phyloP scores from a whole-genome alignment of 2,113 vertebrate species.

The Petrocephalus microphthalmus region DNA sequence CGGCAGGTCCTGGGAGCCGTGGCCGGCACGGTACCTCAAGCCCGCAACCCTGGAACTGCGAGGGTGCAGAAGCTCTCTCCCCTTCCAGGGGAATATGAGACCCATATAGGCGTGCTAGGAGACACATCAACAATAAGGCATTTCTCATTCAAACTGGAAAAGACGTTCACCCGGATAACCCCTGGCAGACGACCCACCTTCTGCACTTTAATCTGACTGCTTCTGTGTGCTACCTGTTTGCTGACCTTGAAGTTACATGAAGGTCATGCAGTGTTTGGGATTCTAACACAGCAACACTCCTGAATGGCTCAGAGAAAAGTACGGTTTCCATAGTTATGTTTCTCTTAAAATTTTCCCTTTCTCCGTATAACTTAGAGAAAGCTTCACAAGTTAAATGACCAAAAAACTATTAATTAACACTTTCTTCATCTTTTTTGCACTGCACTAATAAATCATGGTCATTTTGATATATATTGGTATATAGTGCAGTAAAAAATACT shows the following conservation, averaged over 20 bases:
- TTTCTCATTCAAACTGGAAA: too few relatives aligned
- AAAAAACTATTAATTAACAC: background rate
- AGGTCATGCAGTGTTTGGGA: background rate
- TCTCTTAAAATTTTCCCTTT: background rate
- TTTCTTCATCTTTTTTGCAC: background rate
- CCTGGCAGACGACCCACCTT: background rate
- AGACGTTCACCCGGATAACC: background rate
- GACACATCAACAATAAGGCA: too few relatives aligned
- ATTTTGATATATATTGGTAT: too few relatives aligned
- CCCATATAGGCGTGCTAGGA: too few relatives aligned
- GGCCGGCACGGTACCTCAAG: too few relatives aligned
- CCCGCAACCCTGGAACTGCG: too few relatives aligned
- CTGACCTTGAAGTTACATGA: background rate
- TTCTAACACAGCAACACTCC: background rate
- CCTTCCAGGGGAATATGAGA: too few relatives aligned
- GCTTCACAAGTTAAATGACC: background rate
- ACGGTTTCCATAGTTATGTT: background rate
- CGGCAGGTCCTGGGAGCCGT: too few relatives aligned
- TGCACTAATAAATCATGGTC: background rate
- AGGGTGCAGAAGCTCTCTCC: too few relatives aligned
- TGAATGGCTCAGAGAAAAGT: background rate
- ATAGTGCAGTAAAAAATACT: background rate
- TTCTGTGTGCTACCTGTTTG: background rate
- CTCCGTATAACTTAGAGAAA: background rate
- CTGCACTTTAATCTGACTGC: background rate